Base-by-base conservation (phyloP, 2,113 vertebrate species). In the Microtus oregoni region DNA sequence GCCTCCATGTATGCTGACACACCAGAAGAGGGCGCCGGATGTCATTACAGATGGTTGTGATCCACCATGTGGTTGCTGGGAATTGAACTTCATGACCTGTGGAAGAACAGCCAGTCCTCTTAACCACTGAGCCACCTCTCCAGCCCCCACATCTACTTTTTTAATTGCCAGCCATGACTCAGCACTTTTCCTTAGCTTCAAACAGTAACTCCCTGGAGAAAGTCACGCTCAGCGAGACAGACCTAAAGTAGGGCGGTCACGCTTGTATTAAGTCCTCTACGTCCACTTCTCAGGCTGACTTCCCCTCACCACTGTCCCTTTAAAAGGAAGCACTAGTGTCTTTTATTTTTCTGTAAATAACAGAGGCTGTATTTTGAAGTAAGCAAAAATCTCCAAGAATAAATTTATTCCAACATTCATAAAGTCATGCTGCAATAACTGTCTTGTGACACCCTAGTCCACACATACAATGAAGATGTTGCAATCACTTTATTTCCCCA, bases 401-500 rank as follows among this genome's bases (percentile, higher is more conserved):
- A 96, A 83, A 93, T 52, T 75, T 65, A 75, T 47, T 50, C 61
- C 8, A 32, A 65, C 90, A 96, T 95, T 96, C 90, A 77, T 87
- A 72, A 78, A 94, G 86, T 76, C 55, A 9, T 94, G 92, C 76
- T 96, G 82, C 87, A 97, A 2, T 32, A 85, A 2, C 24, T 75
- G 86, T 14, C 65, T 65, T 96, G 88, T 94, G 96, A 98, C 98
- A 97, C 67, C 92, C 70, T 65, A 52, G 67, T 85, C 76, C 63
- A 76, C 95, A 81, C 47, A 96, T 35, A 95, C 12, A 87, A 5
- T 89, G 90, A 32, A 95, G 78, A 83, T 97, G 94, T 83, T 97
- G 68, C 70, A 97, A 98, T 24, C 94, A 41, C 11, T 95, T 83
- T 92, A 96, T 83, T 98, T 98, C 97, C 92, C 50, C 86, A 89